Base-by-base conservation (phyloP, 2,888 invertebrate genomes). In the Gari tellinella region DNA sequence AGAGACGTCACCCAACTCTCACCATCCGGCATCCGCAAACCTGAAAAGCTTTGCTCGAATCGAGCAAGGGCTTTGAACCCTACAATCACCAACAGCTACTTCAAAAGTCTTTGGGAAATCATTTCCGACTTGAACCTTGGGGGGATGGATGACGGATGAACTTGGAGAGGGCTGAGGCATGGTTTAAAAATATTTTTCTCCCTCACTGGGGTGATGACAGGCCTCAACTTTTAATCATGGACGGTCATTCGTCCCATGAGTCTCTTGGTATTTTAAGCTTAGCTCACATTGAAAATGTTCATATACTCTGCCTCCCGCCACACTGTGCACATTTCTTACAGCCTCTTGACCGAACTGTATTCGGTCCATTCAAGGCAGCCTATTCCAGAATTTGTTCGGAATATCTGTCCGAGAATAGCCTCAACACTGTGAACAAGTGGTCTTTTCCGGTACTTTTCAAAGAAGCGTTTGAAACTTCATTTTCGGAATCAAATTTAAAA, bases 141-240 rank as follows among this genome's bases (percentile, higher is more conserved):
- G 78, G 10, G 81, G 77, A 0, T 85, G 82, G 80, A 83, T 84
- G 72, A 55, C 61, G 1, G 77, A 82, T 40, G n/a, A n/a, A n/a
- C n/a, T n/a, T n/a, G n/a, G 68, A 72, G 2, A 55, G 83, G 0
- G 80, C 81, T 2, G 67, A 66, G 10, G 46, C 65, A 37, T 82
- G 82, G 82, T 84, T 83, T 49, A 12, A 45, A 2, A 46, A 72
- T 1, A 55, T 81, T 0, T 85, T 81, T 49, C 41, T 83, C 14
- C 48, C 49, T 3, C 38, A 82, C 61, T 84, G 80, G 56, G 80
- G 78, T 7, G 45, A 46, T 4, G 62, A 43, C 21, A 46, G 82
- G 25, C 80, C 81, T 23, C 80, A 82, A 26, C 53, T 83, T 1
- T 52, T 81, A 0, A 64, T 84, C 37, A 26, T 82, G 17, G 81